Percentiles rank a stretch among this genome's conserved stretches.
Evolutionary conservation across 2,888 invertebrate genomes (phyloP).

Genomic region (Brachylomia viminalis): DNA sequence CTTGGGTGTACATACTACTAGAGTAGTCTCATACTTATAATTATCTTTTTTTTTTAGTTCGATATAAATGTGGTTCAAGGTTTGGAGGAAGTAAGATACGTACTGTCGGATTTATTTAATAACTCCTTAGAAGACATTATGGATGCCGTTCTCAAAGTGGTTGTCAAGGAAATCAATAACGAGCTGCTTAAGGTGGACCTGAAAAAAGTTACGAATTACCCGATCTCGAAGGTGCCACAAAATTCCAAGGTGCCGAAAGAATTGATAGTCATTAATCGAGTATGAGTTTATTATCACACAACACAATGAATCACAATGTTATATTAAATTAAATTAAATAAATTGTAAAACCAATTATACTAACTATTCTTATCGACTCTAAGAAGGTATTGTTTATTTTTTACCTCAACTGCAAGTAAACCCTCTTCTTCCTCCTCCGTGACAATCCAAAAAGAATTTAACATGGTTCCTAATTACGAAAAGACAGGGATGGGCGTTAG

Average conservation of each 20-base stretch:
- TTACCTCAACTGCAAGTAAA: background rate
- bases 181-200: background rate
- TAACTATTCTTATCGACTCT: background rate
- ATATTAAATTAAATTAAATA: background rate
- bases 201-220: background rate
- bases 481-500: background rate
- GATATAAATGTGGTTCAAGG: background rate
- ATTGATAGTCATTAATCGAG: background rate
- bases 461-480: background rate
- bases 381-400: background rate
- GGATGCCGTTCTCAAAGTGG: constrained; percentile 17
- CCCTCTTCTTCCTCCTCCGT: no score
- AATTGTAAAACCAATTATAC: background rate
- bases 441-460: background rate
- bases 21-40: background rate
- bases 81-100: constrained; percentile 26
- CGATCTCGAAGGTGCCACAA: background rate
- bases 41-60: background rate
- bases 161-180: constrained; percentile 29
- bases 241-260: background rate
- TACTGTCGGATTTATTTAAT: constrained; percentile 9
- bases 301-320: background rate
- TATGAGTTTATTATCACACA: constrained; percentile 6
- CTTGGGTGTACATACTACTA: background rate
- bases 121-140: constrained; percentile 13